Evolutionary conservation across 2,888 invertebrate species (phyloP).

Genomic region (Drosophila flavopinicola): DNA sequence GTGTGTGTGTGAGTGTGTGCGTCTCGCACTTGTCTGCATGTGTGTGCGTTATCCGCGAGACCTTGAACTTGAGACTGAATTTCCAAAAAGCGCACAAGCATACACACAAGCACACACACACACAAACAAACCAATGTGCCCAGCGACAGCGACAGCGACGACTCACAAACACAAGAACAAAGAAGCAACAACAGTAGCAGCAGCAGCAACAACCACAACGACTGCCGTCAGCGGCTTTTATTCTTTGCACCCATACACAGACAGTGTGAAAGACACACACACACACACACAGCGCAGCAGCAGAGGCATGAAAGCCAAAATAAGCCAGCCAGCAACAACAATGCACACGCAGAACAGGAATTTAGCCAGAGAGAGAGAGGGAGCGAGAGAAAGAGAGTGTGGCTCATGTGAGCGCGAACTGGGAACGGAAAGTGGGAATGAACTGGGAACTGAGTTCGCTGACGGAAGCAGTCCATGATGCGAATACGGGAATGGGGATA

Average conservation of each 20-base stretch:
- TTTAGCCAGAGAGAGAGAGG: slow-evolving; percentile 40
- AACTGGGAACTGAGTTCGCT: slow-evolving; percentile 64
- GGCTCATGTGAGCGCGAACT: slow-evolving; percentile 25
- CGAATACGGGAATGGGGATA: slow-evolving; percentile 33
- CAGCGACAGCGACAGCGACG: slow-evolving; percentile 34
- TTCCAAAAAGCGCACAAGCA: slow-evolving; percentile 82
- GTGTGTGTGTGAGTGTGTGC: slow-evolving; percentile 34
- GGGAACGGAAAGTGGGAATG: slow-evolving; percentile 64
- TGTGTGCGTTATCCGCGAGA: slow-evolving; percentile 84
- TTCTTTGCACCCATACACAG: slow-evolving; percentile 57
- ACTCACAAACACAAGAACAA: slow-evolving; percentile 60
- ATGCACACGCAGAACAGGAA: slow-evolving; percentile 63
- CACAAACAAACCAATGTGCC: slow-evolving; percentile 42
- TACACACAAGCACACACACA: slow-evolving; percentile 49
- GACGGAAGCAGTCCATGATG: slow-evolving; percentile 56
- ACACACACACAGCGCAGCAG: slow-evolving; percentile 22
- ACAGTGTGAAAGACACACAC: slow-evolving; percentile 53
- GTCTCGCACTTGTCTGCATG: slow-evolving; percentile 58
- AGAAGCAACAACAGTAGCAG: slow-evolving; percentile 41
- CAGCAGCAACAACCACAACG: slow-evolving; percentile 25
- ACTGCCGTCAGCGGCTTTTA: slow-evolving; percentile 57
- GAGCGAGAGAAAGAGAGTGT: slow-evolving; percentile 9
- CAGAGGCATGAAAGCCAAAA: slow-evolving; percentile 71
- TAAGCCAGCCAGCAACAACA: slow-evolving; percentile 62
- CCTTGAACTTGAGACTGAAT: slow-evolving; percentile 85